Percentiles rank a stretch among this genome's conserved stretches.
Evolutionary conservation across 2,797 vertebrate species (phyloP).

Genomic region (Ctenochaetus hawaiiensis): DNA sequence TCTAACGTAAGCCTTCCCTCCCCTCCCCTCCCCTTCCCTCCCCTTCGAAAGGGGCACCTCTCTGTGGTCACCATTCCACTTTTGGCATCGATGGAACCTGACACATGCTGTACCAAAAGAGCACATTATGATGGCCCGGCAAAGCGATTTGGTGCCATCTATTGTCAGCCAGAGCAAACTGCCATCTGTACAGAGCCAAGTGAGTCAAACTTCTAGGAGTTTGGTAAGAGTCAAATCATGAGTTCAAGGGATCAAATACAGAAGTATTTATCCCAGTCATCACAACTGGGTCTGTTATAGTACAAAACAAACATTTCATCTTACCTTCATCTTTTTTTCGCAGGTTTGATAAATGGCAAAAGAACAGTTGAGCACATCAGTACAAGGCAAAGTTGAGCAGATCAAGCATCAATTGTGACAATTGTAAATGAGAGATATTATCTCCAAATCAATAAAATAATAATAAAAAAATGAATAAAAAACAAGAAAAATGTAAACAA

Average conservation of each 20-base stretch:
- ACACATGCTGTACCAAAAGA: slow-evolving; percentile 19
- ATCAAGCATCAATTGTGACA: slow-evolving; percentile 60
- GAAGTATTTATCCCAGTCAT: slow-evolving; percentile 7
- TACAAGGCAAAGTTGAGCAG: slow-evolving; percentile 76
- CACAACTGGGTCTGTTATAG: background rate
- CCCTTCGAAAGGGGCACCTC: slow-evolving; percentile 54
- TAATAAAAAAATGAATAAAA: slow-evolving; percentile 22
- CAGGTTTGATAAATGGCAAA: slow-evolving; percentile 14
- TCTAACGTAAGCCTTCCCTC: slow-evolving; percentile 48
- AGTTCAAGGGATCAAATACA: slow-evolving; percentile 13
- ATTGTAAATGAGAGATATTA: slow-evolving; percentile 23
- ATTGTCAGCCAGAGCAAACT: slow-evolving; percentile 54
- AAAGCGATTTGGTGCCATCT: slow-evolving; percentile 70
- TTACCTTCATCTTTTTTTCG: slow-evolving; percentile 22
- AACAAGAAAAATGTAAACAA: slow-evolving; percentile 69
- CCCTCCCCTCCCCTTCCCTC: slow-evolving; percentile 14
- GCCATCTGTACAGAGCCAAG: slow-evolving; percentile 10
- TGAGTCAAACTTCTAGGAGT: background rate
- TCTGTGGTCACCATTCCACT: slow-evolving; percentile 48
- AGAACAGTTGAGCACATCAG: slow-evolving; percentile 25
- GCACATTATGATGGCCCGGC: background rate
- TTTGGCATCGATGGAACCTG: slow-evolving; percentile 49
- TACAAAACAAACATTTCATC: background rate
- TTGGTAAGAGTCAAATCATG: slow-evolving; percentile 3
- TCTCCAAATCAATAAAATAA: slow-evolving; percentile 38